Percentiles rank a stretch among this genome's conserved stretches.
Conservation (phyloP, 1,140 invertebrate species). For the Frieseomelitta varia region DNA sequence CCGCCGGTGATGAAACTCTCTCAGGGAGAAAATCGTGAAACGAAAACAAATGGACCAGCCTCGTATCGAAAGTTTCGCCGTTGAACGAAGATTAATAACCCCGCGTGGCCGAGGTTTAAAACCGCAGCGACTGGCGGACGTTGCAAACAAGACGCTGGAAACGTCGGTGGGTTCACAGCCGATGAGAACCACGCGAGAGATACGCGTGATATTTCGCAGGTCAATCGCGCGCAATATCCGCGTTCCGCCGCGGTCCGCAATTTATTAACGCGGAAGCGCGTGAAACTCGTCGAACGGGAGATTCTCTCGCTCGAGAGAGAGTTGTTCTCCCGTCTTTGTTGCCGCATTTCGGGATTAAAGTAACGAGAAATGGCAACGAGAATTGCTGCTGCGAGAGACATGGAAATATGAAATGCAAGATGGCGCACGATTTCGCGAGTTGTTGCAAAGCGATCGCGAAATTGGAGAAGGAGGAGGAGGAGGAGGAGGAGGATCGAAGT, state of each 20-base stretch:
- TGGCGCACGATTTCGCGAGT: background rate
- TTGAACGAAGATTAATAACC: conserved; percentile 30
- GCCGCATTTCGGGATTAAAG: too few species aligned
- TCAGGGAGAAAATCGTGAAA: background rate
- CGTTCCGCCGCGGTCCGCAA: background rate
- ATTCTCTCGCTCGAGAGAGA: too few species aligned
- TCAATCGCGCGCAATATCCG: background rate
- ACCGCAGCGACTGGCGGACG: too few species aligned
- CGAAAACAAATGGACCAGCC: conserved; percentile 23
- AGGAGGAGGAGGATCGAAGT: background rate
- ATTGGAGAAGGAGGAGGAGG: too few species aligned
- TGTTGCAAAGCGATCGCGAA: background rate
- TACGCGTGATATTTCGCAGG: background rate
- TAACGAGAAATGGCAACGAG: too few species aligned
- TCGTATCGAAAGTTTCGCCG: conserved; percentile 29
- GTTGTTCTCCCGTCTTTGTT: too few species aligned
- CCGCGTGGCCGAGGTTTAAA: background rate
- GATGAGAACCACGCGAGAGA: background rate
- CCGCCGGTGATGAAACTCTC: too few species aligned
- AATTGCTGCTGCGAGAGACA: too few species aligned
- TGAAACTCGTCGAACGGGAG: background rate
- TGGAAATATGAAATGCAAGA: background rate
- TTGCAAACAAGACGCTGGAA: background rate
- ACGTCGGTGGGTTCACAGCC: background rate
- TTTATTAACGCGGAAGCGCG: background rate